Percentiles rank a stretch among this genome's conserved stretches.
These are phyloP conservation scores for Watsonalla cultraria DNA, from an alignment of 2,888 invertebrate genomes.

Conservation along the genomic window DNA sequence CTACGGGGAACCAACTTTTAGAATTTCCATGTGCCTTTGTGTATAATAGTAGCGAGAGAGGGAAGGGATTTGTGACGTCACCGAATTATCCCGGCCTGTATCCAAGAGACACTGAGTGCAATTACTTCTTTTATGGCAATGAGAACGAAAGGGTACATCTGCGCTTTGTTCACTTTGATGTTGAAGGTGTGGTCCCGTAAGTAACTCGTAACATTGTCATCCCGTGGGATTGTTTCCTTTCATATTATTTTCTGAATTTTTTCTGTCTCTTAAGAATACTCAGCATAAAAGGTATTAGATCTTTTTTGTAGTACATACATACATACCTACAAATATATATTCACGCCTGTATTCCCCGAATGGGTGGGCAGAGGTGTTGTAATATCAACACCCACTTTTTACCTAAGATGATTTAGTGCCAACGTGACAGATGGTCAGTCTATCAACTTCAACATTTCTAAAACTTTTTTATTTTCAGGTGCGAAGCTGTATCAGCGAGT, in stretches of 20 bases:
- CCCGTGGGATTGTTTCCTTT: not conserved
- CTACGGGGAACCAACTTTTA: conserved; percentile 86
- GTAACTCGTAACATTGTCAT: conserved; percentile 48
- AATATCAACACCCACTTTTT: no score
- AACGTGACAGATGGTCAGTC: no score
- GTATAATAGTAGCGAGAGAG: conserved; percentile 88
- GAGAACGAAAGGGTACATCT: conserved; percentile 87
- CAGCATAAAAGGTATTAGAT: no score
- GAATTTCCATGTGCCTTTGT: conserved; percentile 92
- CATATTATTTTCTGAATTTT: no score
- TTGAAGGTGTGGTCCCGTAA: conserved; percentile 96
- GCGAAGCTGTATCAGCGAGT: conserved; percentile 92
- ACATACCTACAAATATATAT: no score
- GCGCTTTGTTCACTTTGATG: conserved; percentile 93
- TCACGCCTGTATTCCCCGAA: no score
- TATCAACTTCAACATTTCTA: no score
- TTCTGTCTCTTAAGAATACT: no score
- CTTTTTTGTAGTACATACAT: not conserved
- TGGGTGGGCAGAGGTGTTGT: no score
- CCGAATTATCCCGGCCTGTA: conserved; percentile 95
- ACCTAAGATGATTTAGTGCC: no score
- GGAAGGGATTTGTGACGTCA: conserved; percentile 88
- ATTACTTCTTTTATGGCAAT: conserved; percentile 92
- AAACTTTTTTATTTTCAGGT: conserved; percentile 77
- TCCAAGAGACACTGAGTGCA: conserved; percentile 93